Conservation (phyloP, 2,797 vertebrate genomes). For the Sebastes miniatus region DNA sequence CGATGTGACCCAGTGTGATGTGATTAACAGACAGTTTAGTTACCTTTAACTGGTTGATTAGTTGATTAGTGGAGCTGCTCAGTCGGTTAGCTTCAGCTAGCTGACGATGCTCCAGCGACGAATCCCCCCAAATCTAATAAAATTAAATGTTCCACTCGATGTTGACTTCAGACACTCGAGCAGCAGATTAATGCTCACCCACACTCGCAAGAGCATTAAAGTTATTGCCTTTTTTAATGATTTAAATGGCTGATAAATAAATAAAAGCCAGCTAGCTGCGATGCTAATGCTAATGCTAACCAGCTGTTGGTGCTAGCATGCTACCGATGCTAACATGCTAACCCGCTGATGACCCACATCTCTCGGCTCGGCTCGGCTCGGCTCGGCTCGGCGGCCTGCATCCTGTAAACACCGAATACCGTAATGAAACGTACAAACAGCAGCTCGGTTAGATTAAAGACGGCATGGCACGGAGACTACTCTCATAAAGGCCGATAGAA, state of each 20-base stretch:
- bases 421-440: not conserved
- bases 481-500: not conserved
- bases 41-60: no score
- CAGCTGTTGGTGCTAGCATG: not conserved
- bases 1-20: no score
- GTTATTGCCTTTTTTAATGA: not conserved
- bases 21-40: no score
- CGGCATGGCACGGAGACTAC: not conserved
- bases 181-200: no score
- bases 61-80: no score
- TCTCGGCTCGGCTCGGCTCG: not conserved
- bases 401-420: accelerated
- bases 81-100: no score
- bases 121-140: no score
- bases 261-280: not conserved
- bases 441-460: not conserved
- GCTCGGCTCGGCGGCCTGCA: slow-evolving; percentile 50
- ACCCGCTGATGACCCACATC: slow-evolving; percentile 67
- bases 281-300: no score
- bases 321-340: slow-evolving; percentile 61
- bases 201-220: no score
- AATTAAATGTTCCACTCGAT: no score
- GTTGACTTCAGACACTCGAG: no score
- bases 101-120: no score
- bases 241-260: not conserved